Conservation (phyloP, 2,797 vertebrate genomes). For the Chaetodon trifasciatus region DNA sequence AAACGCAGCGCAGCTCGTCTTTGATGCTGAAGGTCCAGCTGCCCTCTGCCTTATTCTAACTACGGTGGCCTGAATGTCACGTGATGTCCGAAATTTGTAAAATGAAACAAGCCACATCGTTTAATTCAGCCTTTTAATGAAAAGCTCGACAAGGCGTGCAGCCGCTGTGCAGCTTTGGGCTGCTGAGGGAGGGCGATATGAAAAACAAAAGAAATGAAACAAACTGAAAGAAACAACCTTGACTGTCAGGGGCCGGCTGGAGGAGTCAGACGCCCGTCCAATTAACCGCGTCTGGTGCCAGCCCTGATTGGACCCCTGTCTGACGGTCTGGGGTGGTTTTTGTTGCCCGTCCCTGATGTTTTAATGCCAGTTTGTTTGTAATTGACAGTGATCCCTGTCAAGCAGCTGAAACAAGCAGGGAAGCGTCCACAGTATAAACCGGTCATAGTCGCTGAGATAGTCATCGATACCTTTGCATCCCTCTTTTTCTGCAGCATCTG, state of each 20-base stretch:
- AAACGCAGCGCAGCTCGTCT: neutral
- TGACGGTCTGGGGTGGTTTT: conserved; percentile 31
- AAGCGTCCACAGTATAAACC: conserved; percentile 2
- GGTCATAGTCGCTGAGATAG: neutral
- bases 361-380: conserved; percentile 29
- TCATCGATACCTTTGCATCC: neutral
- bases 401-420: neutral
- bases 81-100: neutral
- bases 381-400: conserved; percentile 10
- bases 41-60: neutral
- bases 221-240: conserved; percentile 32
- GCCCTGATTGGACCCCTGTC: conserved; percentile 47
- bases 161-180: conserved; percentile 3
- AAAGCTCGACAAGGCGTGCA: neutral
- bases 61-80: neutral
- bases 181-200: neutral
- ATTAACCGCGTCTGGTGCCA: conserved; percentile 42
- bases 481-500: conserved; percentile 23
- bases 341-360: neutral
- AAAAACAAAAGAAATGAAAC: conserved; percentile 22
- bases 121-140: conserved; percentile 10
- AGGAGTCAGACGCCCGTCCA: conserved; percentile 52
- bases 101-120: neutral
- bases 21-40: neutral
- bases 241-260: conserved; percentile 35